Evolutionary conservation across 2,888 invertebrate genomes (phyloP).

Genomic region (Gastrophysa polygoni): DNA sequence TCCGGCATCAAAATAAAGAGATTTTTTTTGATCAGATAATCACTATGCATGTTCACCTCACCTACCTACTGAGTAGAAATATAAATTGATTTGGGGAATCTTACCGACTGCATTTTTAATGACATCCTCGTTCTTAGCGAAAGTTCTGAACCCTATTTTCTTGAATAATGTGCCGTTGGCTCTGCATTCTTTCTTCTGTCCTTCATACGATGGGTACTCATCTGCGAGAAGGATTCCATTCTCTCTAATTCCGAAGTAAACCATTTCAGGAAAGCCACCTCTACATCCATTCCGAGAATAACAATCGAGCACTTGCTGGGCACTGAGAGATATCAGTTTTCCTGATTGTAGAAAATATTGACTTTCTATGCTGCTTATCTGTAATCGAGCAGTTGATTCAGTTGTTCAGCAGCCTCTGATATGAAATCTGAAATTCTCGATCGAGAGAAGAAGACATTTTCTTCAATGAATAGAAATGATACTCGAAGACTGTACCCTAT

Average conservation of each 20-base stretch:
- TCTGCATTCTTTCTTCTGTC: background rate
- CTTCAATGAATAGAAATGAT: too few species aligned
- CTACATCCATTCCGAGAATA: background rate
- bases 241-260: background rate
- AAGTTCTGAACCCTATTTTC: background rate
- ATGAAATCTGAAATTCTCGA: too few species aligned
- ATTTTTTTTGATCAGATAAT: too few species aligned
- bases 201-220: background rate
- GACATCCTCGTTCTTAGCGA: background rate
- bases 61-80: too few species aligned
- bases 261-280: background rate
- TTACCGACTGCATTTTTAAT: background rate
- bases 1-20: too few species aligned
- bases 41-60: too few species aligned
- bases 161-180: background rate
- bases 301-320: background rate
- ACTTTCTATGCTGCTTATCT: background rate
- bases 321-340: background rate
- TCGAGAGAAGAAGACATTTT: too few species aligned
- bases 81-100: too few species aligned
- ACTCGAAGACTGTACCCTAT: too few species aligned
- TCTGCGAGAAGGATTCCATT: background rate
- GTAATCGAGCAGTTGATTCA: background rate
- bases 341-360: background rate
- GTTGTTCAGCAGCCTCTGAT: too few species aligned